phyloP scores from a whole-genome alignment of 2,888 invertebrate species.

The Erebia aethiops region DNA sequence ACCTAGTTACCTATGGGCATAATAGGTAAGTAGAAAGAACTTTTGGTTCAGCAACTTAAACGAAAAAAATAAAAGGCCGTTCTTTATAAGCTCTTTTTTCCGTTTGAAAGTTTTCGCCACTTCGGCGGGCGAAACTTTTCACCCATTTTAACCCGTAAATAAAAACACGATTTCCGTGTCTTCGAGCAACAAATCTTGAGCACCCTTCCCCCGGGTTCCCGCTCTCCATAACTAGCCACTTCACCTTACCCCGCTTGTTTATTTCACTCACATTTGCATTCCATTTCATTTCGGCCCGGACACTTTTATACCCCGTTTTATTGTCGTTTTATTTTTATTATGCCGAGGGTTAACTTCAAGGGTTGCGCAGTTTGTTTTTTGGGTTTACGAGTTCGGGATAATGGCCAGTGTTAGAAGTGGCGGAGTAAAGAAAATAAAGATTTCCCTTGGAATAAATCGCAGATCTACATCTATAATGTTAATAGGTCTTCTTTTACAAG shows the following conservation, averaged over 20 bases:
- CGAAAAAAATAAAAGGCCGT: no score
- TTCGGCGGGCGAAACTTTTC: not conserved
- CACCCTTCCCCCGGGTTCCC: constrained; percentile 18
- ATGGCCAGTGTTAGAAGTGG: constrained; percentile 24
- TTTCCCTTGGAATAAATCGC: constrained; percentile 8
- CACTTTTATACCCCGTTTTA: constrained; percentile 70
- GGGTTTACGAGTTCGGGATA: constrained; percentile 55
- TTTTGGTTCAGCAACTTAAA: no score
- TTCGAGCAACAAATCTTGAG: constrained; percentile 31
- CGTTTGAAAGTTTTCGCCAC: constrained; percentile 1
- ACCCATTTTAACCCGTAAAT: constrained; percentile 20
- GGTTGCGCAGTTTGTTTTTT: constrained; percentile 62
- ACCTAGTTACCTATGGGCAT: no score
- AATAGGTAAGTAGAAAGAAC: no score
- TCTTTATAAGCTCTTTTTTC: not conserved
- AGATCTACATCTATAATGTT: not conserved
- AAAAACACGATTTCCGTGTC: constrained; percentile 26
- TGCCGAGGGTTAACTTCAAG: constrained; percentile 49
- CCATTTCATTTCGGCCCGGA: constrained; percentile 71
- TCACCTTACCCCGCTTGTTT: constrained; percentile 35
- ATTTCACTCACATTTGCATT: constrained; percentile 71
- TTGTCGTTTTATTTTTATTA: constrained; percentile 69
- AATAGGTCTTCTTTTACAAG: not conserved
- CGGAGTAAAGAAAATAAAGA: constrained; percentile 26
- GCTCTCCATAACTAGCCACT: constrained; percentile 32